Base-by-base conservation (phyloP, 2,797 vertebrate genomes). In the Helarctos malayanus region DNA sequence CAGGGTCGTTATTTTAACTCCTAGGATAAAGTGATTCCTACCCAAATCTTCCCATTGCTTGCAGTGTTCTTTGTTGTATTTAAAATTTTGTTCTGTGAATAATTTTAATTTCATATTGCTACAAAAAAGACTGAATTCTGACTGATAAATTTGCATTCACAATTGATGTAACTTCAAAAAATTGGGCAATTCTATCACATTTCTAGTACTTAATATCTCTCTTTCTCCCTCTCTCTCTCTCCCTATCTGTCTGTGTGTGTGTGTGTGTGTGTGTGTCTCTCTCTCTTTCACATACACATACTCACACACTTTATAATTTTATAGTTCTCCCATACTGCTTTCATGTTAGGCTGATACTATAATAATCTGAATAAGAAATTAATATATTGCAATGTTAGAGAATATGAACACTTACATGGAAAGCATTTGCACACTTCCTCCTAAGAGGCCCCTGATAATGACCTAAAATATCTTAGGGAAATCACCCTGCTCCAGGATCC, bases 311-410 rank as follows among this genome's bases (percentile, higher is more conserved):
- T 59, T 57, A 85, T 89, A 49, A 38, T 54, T 97, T 79, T 12
- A 38, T 47, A 63, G 84, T 29, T 87, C 25, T 68, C 3, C 25
- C 7, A 32, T 45, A 3, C 8, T 19, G 73, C 32, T 65, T 69
- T 63, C 21, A 63, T 57, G 63, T 63, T 15, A 10, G 92, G 4
- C 23, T 68, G 54, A 73, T n/a, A 45, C 2, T 61, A 25, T 35
- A 91, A 49, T 49, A 87, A 87, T 79, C 12, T 87, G 76, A 82
- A 76, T 9, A 78, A 94, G 29, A 95, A 82, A 87, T 49, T 49
- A 80, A 94, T 56, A 13, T 49, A 41, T 18, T 87, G 1, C 15
- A 89, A 13, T 52, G 19, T 65, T 96, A 16, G 25, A 82, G 7
- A 56, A 11, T 61, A 12, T 75, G 52, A 71, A 7, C 23, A 87